A percentile compares a stretch with the other conserved stretches of the same genome.
Evolutionary conservation across 2,113 vertebrate species (phyloP).

Genomic region (Ictalurus punctatus): DNA sequence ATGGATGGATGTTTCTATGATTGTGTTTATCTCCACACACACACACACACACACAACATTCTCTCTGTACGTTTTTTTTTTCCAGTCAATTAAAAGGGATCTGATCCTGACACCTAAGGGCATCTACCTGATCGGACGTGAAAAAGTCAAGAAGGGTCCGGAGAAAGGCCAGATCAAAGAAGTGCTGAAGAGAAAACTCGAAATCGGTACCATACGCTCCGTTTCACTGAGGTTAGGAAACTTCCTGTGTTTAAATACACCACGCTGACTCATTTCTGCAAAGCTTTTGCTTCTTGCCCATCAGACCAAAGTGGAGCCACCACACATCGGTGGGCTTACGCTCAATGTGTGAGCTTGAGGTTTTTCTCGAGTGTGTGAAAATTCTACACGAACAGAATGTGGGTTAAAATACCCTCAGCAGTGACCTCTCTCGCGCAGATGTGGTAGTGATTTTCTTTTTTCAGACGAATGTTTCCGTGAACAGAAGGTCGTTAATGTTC

Average conservation of each 20-base stretch:
- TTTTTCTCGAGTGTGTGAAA: background rate
- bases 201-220: conserved; percentile 77
- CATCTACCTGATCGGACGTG: conserved; percentile 92
- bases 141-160: conserved; percentile 93
- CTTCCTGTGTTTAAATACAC: background rate
- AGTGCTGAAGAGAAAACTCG: conserved; percentile 91
- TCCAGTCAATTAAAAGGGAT: conserved; percentile 90
- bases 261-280: conserved; percentile 27
- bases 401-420: background rate
- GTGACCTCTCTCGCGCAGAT: background rate
- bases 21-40: background rate
- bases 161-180: conserved; percentile 95
- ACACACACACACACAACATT: background rate
- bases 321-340: background rate
- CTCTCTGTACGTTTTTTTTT: background rate
- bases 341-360: background rate
- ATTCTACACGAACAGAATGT: background rate
- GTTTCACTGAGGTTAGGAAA: conserved; percentile 81
- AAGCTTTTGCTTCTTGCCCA: background rate
- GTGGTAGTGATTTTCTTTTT: background rate
- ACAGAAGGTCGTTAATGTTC: background rate
- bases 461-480: background rate
- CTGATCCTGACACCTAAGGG: conserved; percentile 90
- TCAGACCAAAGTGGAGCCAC: background rate
- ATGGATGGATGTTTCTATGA: background rate